Base-by-base conservation (phyloP, 2,113 vertebrate genomes). In the Zosterops pallidus region DNA sequence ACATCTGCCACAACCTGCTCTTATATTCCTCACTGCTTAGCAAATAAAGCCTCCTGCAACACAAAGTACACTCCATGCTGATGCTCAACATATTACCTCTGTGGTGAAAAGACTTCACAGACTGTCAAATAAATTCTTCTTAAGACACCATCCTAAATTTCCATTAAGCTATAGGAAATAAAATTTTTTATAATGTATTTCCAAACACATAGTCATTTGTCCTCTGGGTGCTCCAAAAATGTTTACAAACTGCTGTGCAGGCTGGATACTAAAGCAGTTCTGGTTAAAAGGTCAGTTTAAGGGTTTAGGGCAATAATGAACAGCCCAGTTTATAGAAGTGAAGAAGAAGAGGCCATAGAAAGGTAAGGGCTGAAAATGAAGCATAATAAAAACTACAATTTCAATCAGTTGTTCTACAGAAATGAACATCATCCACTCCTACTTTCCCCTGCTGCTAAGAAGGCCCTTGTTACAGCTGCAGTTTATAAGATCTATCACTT, bases 161-260 rank as follows among this genome's bases (percentile, higher is more conserved):
- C 96, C 79, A 89, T 96, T 97, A 94, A 95, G 62, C 35, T 83
- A 49, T 53, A 95, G 92, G 88, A 96, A 95, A 96, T 95, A 91
- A 80, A 95, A 86, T 93, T 81, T 87, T 97, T 94, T 97, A 84
- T 95, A 88, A 96, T 76, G 24, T 71, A 89, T 96, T 97, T 96
- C 95, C 95, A 94, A 95, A 96, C 56, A 93, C 84, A 71, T 46
- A 92, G 81, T 89, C 35, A 91, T 95, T 96, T 97, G 95, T 97
- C 94, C 97, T 95, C 83, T 95, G 94, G 96, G 76, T 95, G 42
- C 76, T 57, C 91, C 84, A 90, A 84, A 84, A 96, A 94, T 84
- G 88, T 95, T 97, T 98, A 92, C 81, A 95, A 96, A 96, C 91
- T 95, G 55, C 63, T 76, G 63, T 69, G 74, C n/a, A 81, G 71